Evolutionary conservation across 53 echinoderm and acorn worm species (phyloP), one percentile per base, ranked within the genome.

Genomic region (Temnopleurus reevesii): DNA sequence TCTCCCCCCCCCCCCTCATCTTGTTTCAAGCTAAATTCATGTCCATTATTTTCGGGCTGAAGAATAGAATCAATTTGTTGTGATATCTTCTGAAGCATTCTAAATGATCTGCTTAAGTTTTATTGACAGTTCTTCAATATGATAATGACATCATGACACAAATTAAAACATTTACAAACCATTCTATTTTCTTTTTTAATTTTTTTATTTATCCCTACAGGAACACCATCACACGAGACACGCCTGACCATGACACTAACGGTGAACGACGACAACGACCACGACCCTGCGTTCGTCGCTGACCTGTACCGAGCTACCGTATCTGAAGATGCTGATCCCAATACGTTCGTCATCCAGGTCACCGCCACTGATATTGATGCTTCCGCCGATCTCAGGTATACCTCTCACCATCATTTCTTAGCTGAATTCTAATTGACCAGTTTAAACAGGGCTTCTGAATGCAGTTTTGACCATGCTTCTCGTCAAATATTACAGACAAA

Each of bases 231-330:
- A 2, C 76, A 91, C 26, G 76, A 90, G 81, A 86, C 93, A 28
- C 79, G 93, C 7, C 86, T 93, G 13, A 93, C 89, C 1, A 76
- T 98, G 35, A 59, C 47, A 53, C 89, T 98, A 51, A 91, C 93
- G 1, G 95, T 98, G 10, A 45, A 76, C 0, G 98, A 98, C 57
- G 93, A 92, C 55, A 98, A 98, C 45, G 98, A 98, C 61, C 93
- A 98, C 34, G 89, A 89, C 27, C 95, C 98, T 17, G 77, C 31
- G 76, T 98, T 98, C 56, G 89, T 77, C 29, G 77, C 89, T 10
- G 81, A 92, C 46, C 33, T 49, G 59, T 96, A 93, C 66, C 66
- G 57, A 18, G 81, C 94, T 13, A 90, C 91, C 17, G 46, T 98
- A 12, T 76, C 81, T 29, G 95, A 98, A 80, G 95, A 94, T 71